Evolutionary conservation across 2,113 vertebrate species (phyloP), one percentile per base, ranked within the genome.

Genomic region (Probosciger aterrimus): DNA sequence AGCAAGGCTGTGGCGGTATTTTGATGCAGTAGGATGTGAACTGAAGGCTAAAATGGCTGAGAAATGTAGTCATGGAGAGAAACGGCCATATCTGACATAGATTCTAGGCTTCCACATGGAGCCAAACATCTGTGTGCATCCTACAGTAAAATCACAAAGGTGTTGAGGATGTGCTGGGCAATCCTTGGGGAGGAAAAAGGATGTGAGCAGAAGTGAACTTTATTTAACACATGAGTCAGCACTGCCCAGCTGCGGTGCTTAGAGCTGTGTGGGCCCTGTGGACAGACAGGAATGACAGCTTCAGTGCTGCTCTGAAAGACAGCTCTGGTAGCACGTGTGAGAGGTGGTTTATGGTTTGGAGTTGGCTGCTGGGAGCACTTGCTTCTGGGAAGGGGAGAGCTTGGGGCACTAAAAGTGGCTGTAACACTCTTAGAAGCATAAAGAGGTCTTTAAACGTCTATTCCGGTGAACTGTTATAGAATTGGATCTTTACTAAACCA

Each of bases 31-130:
- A 4, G 57, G 71, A 30, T 19, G 14, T 14, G 80, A 79, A 30
- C 55, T 20, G 57, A 33, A 41, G 57, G 39, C 67, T 73, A 25
- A 86, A 22, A 22, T n/a, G 43, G 10, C 44, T 41, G 57, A 28
- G 43, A 20, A 53, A 18, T 9, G 33, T 30, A 20, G 67, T 20
- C 63, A n/a, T 8, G 43, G 30, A 74, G 63, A 44, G 46, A 44
- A 77, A 20, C 1, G 0, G 25, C 43, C 2, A 0, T 14, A 2
- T 37, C 23, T 23, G 39, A 28, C 12, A 0, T 1, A 15, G 60
- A 20, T 41, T 50, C 75, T 11, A 0, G 0, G 31, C 28, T 50
- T 73, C 64, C 41, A 11, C 5, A 0, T 1, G 8, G 25, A 88
- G 17, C 31, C 57, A 37, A 63, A 41, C 37, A 35, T 11, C 35